These are phyloP conservation scores for Aphrocallistes beatrix DNA, from an alignment of 37 sponge, comb jelly and placozoan species.

Conservation along the genomic window DNA sequence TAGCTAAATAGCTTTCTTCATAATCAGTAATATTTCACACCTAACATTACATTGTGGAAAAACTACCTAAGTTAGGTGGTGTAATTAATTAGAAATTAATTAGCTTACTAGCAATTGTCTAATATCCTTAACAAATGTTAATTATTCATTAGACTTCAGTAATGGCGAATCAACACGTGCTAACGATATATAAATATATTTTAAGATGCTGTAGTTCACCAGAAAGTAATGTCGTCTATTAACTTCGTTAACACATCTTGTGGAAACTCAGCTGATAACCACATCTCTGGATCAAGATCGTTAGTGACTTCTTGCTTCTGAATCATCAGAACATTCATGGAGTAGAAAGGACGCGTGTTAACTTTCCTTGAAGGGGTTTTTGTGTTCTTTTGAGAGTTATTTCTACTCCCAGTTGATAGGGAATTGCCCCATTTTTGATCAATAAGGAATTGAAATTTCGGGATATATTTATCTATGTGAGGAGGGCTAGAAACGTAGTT, in stretches of 20 bases:
- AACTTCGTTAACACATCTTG: not conserved
- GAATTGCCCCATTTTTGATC: not conserved
- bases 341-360: not conserved
- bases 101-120: no score
- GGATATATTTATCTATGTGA: not conserved
- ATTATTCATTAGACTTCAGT: no score
- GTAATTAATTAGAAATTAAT: no score
- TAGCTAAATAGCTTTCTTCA: no score
- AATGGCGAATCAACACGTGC: no score
- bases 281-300: not conserved
- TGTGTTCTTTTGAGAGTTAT: not conserved
- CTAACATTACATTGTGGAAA: no score
- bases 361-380: not conserved
- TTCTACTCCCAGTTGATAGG: not conserved
- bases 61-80: no score
- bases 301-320: not conserved
- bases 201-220: no score
- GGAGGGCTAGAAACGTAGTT: conserved; percentile 6
- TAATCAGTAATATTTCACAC: no score
- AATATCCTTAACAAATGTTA: no score
- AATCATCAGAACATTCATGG: not conserved
- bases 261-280: not conserved
- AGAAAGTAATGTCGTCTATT: not conserved
- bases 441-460: not conserved
- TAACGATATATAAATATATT: no score